Base-by-base conservation (phyloP, 1,140 invertebrate species). In the Microplitis demolitor region DNA sequence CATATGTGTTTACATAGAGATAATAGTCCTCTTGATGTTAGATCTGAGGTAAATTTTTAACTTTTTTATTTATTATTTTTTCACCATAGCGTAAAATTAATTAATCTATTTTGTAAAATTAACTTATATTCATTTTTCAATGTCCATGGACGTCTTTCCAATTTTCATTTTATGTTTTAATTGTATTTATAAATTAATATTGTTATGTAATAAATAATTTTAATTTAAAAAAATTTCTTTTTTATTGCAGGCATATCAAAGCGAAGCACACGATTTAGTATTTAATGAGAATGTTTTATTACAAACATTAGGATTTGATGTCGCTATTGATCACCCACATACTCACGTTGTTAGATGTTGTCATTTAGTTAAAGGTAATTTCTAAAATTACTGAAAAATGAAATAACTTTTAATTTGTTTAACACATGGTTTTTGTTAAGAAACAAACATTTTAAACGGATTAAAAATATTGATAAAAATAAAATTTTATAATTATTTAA, bases 261-360 rank as follows among this genome's bases (percentile, higher is more conserved):
- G 96, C 79, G 90, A 93, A 85, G 91, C 92, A 35, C 94, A 97
- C 85, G 96, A 98, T 87, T 89, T 99, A 72, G 96, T 98, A 37
- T 94, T 94, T 83, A 97, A 98, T 88, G 97, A 99, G 88, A 98
- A 98, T 87, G 94, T 98, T 58, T 87, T 99, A 58, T 90, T 99
- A 68, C 96, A 98, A 89, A 98, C 97, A 2, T 89, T 99, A 79
- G 97, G 97, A 71, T 99, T 99, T 89, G 96, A 98, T 89, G 94
- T 98, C 34, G 95, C 94, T 69, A 97, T 97, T 79, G 96, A 98
- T 87, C 97, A 99, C 90, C 97, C 97, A 4, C 97, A 99, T 83
- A 97, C 97, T 31, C 95, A 97, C 88, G 96, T 99, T 74, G 96
- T 99, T 71, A 93, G 93, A 81, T 97, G 96, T 82, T 96, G 96